Evolutionary conservation across 2,888 invertebrate species (phyloP), one percentile per base, ranked within the genome.

Genomic region (Ceramica pisi): DNA sequence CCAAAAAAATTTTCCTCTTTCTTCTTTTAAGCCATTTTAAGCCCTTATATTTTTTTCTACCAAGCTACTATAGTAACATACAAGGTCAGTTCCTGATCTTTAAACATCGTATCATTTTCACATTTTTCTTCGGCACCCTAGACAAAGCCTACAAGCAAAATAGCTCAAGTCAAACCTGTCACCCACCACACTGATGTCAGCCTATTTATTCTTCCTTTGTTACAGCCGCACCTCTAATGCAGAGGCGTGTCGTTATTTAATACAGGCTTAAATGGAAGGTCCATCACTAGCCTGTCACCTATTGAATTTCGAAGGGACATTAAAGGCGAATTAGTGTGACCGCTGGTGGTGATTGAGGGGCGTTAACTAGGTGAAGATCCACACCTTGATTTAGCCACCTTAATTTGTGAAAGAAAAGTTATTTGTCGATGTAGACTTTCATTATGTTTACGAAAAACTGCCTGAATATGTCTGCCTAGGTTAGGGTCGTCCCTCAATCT

Each of bases 231-330:
- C 90, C 90, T 87, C 70, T 71, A 75, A 66, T 64, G 73, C 69
- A 61, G 44, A 85, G 91, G 91, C 67, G 89, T 75, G 90, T 78
- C 85, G 82, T 82, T 78, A 87, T 87, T 86, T 86, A 86, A 88
- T 87, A 86, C 85, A 59, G 63, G 70, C 85, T 86, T 78, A 88
- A 91, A 89, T 87, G 88, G 82, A 84, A 82, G 80, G 85, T 83
- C 88, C 87, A 87, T 90, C 88, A 78, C 75, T 83, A 75, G 73
- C 79, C 75, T 85, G 87, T 83, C 86, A 70, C 78, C 86, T 89
- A 90, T 90, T 87, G 87, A 89, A 89, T 90, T 90, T 87, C 87
- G 81, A 84, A 84, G 81, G 79, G 84, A 88, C 78, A 67, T 87
- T 85, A 86, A 89, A 87, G 85, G 77, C 60, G 81, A 86, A 89